These are phyloP conservation scores for Ctenomys sociabilis DNA, from an alignment of 2,113 vertebrate species.

Conservation along the genomic window DNA sequence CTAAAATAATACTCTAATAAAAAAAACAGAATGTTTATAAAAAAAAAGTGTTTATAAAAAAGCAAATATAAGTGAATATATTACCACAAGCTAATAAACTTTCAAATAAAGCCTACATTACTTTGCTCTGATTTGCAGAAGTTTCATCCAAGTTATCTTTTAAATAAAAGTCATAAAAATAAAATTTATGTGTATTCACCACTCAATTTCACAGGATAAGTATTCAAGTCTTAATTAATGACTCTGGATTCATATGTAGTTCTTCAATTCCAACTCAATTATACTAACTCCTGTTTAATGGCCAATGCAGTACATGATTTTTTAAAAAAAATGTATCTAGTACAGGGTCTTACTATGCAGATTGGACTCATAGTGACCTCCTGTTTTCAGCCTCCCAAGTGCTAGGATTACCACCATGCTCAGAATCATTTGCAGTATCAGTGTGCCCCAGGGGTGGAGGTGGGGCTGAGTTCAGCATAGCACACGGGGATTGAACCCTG, in stretches of 20 bases:
- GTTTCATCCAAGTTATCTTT: conserved; percentile 32
- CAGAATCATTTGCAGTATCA: too few species aligned
- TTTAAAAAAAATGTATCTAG: too few species aligned
- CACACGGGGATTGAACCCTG: too few species aligned
- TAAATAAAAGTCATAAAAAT: not conserved
- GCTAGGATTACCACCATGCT: too few species aligned
- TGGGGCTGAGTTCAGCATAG: too few species aligned
- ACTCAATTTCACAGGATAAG: not conserved
- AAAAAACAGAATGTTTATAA: not conserved
- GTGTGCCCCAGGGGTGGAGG: too few species aligned
- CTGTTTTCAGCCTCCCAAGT: too few species aligned
- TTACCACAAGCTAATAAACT: not conserved
- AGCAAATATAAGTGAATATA: not conserved
- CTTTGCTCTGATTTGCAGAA: conserved; percentile 22
- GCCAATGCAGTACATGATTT: not conserved
- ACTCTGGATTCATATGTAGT: not conserved
- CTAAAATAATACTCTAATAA: not conserved
- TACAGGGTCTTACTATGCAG: too few species aligned
- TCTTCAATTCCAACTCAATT: not conserved
- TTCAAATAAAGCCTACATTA: conserved; percentile 2
- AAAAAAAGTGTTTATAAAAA: not conserved
- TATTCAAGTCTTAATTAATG: not conserved
- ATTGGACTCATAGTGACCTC: too few species aligned
- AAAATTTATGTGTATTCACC: conserved; percentile 11
- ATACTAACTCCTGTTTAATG: not conserved